Conservation (phyloP, 2,888 invertebrate genomes). For the Eretmocerus hayati region DNA sequence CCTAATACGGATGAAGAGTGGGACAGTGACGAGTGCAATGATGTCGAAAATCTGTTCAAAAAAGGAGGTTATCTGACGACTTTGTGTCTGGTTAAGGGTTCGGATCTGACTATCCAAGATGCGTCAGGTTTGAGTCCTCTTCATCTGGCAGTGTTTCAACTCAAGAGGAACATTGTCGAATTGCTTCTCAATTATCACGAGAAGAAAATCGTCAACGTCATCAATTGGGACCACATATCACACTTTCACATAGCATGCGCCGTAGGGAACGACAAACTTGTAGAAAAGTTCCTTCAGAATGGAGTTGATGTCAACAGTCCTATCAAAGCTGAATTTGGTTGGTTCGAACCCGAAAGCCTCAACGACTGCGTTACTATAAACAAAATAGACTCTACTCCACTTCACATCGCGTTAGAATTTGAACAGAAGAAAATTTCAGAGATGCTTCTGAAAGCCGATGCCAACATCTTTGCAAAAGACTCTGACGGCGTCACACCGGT, state of each 20-base stretch:
- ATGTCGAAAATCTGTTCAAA: too few relatives aligned
- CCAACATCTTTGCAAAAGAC: background rate
- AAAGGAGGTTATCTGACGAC: too few relatives aligned
- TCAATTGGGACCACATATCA: background rate
- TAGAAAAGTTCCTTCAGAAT: background rate
- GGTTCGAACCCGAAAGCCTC: background rate
- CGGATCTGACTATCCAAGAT: background rate
- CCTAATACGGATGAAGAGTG: background rate
- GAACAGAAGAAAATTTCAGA: background rate
- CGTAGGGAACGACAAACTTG: background rate
- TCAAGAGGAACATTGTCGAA: background rate
- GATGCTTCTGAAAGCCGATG: background rate
- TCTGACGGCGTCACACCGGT: background rate
- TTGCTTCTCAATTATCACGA: background rate
- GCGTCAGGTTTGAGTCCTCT: constrained; percentile 2
- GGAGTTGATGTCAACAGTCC: background rate
- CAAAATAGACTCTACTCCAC: background rate
- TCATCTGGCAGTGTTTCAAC: background rate
- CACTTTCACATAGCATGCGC: background rate
- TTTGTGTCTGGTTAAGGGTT: background rate
- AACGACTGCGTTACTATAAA: too few relatives aligned
- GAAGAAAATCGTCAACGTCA: too few relatives aligned
- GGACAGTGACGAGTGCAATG: background rate
- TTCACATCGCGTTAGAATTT: background rate
- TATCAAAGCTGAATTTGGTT: background rate